phyloP scores from a whole-genome alignment of 2,797 vertebrate species.

The Uromys caudimaculatus region DNA sequence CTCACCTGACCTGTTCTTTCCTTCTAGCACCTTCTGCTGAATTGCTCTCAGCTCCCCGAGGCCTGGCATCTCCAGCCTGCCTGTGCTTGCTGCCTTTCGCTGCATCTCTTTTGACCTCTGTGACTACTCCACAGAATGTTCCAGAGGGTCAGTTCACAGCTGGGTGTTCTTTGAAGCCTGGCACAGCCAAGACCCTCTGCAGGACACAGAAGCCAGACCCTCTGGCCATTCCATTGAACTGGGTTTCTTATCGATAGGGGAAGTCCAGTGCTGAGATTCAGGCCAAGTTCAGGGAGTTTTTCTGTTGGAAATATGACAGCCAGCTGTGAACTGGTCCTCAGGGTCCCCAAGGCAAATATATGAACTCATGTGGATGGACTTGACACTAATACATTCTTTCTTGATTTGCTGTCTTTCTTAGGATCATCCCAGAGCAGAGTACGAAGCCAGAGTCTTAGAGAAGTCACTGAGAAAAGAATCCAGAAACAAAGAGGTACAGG shows the following conservation, averaged over 20 bases:
- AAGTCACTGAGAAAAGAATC: slow-evolving; percentile 92
- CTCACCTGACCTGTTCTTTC: slow-evolving; percentile 77
- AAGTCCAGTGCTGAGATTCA: neutral
- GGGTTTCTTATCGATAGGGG: neutral
- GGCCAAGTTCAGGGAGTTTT: accelerated
- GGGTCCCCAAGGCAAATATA: neutral
- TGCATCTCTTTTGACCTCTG: neutral
- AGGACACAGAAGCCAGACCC: neutral
- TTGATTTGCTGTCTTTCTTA: slow-evolving; percentile 80
- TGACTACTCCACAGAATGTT: neutral
- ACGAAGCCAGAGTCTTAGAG: slow-evolving; percentile 93
- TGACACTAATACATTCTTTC: neutral
- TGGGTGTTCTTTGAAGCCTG: neutral
- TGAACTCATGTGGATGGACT: accelerated
- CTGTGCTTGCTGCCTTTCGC: slow-evolving; percentile 51
- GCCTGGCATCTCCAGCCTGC: slow-evolving; percentile 9
- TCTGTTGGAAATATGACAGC: neutral
- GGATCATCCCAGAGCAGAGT: slow-evolving; percentile 96
- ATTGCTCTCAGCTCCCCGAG: neutral
- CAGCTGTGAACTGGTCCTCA: slow-evolving; percentile 64
- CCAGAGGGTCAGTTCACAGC: slow-evolving; percentile 57
- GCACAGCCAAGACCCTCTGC: neutral
- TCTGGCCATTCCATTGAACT: neutral
- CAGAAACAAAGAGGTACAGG: slow-evolving; percentile 90
- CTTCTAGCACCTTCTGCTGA: slow-evolving; percentile 79